Evolutionary conservation across 2,113 vertebrate species (phyloP).

Genomic region (Odocoileus virginianus): DNA sequence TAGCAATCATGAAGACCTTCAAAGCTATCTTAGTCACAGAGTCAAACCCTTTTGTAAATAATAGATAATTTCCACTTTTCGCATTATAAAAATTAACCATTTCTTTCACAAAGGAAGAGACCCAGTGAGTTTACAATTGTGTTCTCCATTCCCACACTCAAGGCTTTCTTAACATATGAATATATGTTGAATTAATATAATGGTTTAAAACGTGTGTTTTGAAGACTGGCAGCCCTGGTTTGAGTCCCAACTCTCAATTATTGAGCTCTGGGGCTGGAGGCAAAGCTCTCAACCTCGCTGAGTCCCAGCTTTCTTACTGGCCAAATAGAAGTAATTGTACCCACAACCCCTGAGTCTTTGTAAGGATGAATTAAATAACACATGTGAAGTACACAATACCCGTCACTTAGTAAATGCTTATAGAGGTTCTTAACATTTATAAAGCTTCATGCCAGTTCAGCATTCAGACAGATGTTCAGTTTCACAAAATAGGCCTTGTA

Average conservation of each 20-base stretch:
- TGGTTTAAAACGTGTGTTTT: not conserved
- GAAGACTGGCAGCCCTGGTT: not conserved
- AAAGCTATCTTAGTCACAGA: not conserved
- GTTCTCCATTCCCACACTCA: not conserved
- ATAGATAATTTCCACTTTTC: not conserved
- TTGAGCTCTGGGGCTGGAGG: not conserved
- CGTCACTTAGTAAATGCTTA: not conserved
- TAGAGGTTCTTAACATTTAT: not conserved
- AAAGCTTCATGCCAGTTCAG: rapidly evolving
- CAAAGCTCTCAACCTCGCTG: not conserved
- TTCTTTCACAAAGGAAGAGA: not conserved
- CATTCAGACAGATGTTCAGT: not conserved
- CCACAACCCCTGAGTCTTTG: not conserved
- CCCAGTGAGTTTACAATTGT: not conserved
- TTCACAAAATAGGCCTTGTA: not conserved
- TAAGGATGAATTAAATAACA: not conserved
- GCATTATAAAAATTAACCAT: not conserved
- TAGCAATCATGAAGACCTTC: not conserved
- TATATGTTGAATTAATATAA: not conserved
- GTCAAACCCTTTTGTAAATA: not conserved
- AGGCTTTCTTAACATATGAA: not conserved
- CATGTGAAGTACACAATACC: not conserved
- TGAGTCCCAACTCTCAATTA: not conserved
- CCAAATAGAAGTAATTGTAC: not conserved
- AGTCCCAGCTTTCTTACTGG: not conserved